phyloP scores from a whole-genome alignment of 2,888 invertebrate species.

The Ischnura elegans region DNA sequence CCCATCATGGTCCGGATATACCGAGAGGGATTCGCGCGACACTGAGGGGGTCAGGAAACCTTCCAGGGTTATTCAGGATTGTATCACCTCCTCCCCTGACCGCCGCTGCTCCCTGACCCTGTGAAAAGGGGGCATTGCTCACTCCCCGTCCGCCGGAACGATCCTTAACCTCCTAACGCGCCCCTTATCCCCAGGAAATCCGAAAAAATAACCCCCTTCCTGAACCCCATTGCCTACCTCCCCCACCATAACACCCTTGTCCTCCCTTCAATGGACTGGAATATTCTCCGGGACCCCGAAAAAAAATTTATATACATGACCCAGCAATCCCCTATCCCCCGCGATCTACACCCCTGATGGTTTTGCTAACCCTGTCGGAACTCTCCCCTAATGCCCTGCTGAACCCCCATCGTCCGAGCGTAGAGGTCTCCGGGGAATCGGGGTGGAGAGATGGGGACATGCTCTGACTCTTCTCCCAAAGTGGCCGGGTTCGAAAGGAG shows the following conservation, averaged over 20 bases:
- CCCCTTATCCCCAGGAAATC: neutral
- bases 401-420: no score
- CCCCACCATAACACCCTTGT: neutral
- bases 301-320: neutral
- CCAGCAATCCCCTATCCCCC: neutral
- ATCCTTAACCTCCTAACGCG: neutral
- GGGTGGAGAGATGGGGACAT: no score
- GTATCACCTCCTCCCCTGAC: neutral
- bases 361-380: no score
- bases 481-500: no score
- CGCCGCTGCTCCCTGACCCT: neutral
- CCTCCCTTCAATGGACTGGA: neutral
- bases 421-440: no score
- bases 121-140: neutral
- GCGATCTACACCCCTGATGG: no score
- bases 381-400: neutral
- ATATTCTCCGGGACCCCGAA: neutral
- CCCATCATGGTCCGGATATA: neutral
- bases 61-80: slow-evolving; percentile 9
- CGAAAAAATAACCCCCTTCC: neutral
- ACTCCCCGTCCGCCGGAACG: neutral
- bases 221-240: neutral
- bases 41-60: neutral
- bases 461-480: no score
- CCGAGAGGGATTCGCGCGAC: neutral